A percentile compares a stretch with the other conserved stretches of the same genome.
These are phyloP conservation scores for Phyto melanocephala DNA, from an alignment of 2,888 invertebrate genomes.

Conservation along the genomic window DNA sequence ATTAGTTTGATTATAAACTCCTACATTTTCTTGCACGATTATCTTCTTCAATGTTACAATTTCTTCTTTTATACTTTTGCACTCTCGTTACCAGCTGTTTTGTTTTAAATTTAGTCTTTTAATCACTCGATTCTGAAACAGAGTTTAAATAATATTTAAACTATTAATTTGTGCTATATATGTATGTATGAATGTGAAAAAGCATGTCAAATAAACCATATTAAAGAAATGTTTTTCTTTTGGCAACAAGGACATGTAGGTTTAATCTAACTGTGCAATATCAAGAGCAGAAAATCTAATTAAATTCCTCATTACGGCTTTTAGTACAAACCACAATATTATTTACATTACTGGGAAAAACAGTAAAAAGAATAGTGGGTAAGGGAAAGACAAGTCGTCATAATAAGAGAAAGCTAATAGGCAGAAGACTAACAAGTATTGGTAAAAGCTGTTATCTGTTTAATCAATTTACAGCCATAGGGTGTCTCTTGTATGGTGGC, in stretches of 20 bases:
- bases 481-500: not conserved
- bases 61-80: too few relatives aligned
- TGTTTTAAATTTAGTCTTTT: too few relatives aligned
- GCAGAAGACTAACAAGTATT: not conserved
- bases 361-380: not conserved
- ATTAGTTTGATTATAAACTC: too few relatives aligned
- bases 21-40: too few relatives aligned
- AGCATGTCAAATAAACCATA: too few relatives aligned
- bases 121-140: too few relatives aligned
- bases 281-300: conserved; percentile 49
- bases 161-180: too few relatives aligned
- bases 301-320: conserved; percentile 43
- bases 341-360: conserved; percentile 6
- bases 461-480: conserved; percentile 44
- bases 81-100: too few relatives aligned
- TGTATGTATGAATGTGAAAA: too few relatives aligned
- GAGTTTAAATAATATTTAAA: too few relatives aligned
- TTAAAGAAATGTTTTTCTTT: not conserved
- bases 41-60: too few relatives aligned
- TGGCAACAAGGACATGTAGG: not conserved
- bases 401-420: not conserved
- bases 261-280: not conserved
- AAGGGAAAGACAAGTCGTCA: not conserved
- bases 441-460: not conserved
- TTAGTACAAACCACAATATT: conserved; percentile 26